These are phyloP conservation scores for Microtus ochrogaster DNA, from an alignment of 2,113 vertebrate species.

Conservation along the genomic window DNA sequence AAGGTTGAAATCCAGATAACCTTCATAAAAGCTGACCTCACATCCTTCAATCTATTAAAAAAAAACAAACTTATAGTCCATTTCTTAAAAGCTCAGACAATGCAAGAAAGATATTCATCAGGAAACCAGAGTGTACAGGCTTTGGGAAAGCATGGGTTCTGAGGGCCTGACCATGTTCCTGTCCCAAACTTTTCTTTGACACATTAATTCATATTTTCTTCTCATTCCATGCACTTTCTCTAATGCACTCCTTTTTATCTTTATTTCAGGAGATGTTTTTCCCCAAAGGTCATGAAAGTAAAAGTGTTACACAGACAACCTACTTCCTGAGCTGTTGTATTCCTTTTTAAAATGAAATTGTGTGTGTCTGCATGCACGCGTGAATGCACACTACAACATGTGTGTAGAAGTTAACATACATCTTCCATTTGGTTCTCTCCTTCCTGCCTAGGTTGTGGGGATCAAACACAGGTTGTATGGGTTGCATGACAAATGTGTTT, in stretches of 20 bases:
- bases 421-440: not conserved
- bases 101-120: not conserved
- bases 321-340: not conserved
- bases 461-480: not conserved
- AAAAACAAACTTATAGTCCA: conserved; percentile 11
- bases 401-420: not conserved
- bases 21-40: conserved; percentile 34
- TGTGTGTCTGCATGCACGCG: not conserved
- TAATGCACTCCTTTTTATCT: not conserved
- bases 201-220: not conserved
- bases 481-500: not conserved
- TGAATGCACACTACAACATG: rapidly evolving
- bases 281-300: not conserved
- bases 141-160: not conserved
- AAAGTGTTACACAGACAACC: not conserved
- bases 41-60: conserved; percentile 21
- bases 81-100: conserved; percentile 11
- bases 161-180: not conserved
- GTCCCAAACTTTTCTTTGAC: not conserved
- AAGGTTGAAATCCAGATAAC: conserved; percentile 38
- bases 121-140: conserved; percentile 4
- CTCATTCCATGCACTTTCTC: not conserved
- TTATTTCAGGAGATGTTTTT: not conserved
- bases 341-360: not conserved
- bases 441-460: not conserved